phyloP scores from a whole-genome alignment of 1,140 invertebrate species.

The Grapholita molesta region DNA sequence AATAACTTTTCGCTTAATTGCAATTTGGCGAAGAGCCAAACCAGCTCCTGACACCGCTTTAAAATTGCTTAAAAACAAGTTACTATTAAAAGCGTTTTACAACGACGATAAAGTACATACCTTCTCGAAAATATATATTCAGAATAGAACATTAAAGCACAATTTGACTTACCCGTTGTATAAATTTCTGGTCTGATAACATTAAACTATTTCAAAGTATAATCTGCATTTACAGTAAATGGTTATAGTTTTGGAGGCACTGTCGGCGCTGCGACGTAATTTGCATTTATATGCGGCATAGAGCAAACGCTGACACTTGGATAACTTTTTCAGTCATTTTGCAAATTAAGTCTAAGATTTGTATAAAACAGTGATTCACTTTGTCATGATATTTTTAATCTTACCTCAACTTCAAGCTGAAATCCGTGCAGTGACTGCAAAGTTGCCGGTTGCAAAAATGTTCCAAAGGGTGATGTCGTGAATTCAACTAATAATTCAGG shows the following conservation, averaged over 20 bases:
- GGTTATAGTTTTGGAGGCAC: not conserved
- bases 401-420: constrained; percentile 91
- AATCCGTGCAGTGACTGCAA: constrained; percentile 90
- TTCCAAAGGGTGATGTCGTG: constrained; percentile 93
- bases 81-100: not conserved
- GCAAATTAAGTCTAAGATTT: not conserved
- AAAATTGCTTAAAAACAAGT: constrained; percentile 6
- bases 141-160: not conserved
- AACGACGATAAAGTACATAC: not conserved
- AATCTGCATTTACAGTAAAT: not conserved
- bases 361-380: not conserved
- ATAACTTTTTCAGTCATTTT: not conserved
- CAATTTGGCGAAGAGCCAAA: constrained; percentile 14
- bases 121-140: not conserved
- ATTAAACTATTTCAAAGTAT: not conserved
- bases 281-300: not conserved
- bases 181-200: not conserved
- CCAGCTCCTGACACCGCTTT: not conserved
- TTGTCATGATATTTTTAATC: constrained; percentile 6
- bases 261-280: not conserved
- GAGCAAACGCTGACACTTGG: not conserved
- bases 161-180: not conserved
- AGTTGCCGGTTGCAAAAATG: constrained; percentile 88
- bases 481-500: constrained; percentile 93
- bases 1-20: constrained; percentile 15